phyloP scores from a whole-genome alignment of 2,888 invertebrate genomes.

The Antheraea assamensis region DNA sequence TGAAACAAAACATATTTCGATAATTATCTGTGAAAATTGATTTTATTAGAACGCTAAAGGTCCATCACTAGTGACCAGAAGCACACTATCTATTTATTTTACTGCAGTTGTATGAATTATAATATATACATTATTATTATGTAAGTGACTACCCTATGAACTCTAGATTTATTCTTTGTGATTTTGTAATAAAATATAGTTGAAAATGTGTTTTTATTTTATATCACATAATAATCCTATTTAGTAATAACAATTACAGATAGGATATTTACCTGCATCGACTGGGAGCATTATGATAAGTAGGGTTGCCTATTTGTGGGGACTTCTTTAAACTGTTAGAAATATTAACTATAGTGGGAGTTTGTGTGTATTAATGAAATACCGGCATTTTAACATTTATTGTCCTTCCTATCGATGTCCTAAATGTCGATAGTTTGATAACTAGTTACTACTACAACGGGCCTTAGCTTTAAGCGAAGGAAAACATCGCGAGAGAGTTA shows the following conservation, averaged over 20 bases:
- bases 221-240: conserved; percentile 6
- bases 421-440: no score
- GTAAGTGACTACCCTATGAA: conserved; percentile 81
- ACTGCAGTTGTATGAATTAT: conserved; percentile 69
- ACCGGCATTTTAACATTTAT: no score
- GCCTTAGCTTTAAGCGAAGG: no score
- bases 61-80: conserved; percentile 37
- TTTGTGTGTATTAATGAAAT: no score
- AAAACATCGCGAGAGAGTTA: no score
- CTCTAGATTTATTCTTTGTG: conserved; percentile 88
- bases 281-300: not conserved
- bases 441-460: no score
- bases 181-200: conserved; percentile 87
- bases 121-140: conserved; percentile 68
- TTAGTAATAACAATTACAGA: not conserved
- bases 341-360: no score
- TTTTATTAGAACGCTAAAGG: conserved; percentile 56
- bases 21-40: conserved; percentile 57
- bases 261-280: not conserved
- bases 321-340: no score
- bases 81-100: conserved; percentile 57
- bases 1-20: conserved; percentile 65
- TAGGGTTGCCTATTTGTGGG: not conserved
- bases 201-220: conserved; percentile 53
- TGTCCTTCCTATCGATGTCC: no score